These are phyloP conservation scores for Shargacucullia verbasci DNA, from an alignment of 2,888 invertebrate genomes.

Conservation along the genomic window DNA sequence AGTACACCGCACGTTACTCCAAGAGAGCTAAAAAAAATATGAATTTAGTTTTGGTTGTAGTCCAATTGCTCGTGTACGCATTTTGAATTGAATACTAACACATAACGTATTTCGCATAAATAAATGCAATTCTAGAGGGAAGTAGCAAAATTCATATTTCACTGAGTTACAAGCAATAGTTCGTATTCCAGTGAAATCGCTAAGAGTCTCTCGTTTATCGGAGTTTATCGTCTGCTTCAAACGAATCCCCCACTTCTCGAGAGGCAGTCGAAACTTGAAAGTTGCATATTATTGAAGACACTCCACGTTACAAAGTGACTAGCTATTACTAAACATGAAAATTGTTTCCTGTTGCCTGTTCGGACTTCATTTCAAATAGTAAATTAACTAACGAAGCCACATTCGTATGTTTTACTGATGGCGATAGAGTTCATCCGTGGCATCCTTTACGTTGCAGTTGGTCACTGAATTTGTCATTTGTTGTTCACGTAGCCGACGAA, in stretches of 20 bases:
- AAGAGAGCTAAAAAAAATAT: conserved; percentile 45
- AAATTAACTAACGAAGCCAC: conserved; percentile 44
- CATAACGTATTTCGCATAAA: too few species aligned
- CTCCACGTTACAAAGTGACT: conserved; percentile 24
- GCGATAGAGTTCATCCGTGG: conserved; percentile 38
- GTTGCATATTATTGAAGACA: conserved; percentile 15
- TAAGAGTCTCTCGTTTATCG: conserved; percentile 4
- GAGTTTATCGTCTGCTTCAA: conserved; percentile 32
- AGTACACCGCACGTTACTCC: conserved; percentile 52
- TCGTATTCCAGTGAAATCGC: conserved; percentile 5
- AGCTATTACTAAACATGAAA: conserved; percentile 19
- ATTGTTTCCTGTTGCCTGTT: conserved; percentile 30
- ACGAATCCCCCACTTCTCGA: conserved; percentile 17
- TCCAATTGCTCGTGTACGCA: conserved; percentile 45
- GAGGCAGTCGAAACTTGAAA: conserved; percentile 10
- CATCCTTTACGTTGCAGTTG: conserved; percentile 37
- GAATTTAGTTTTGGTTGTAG: conserved; percentile 51
- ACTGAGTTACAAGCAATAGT: conserved; percentile 14
- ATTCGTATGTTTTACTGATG: conserved; percentile 43
- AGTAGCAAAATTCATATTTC: conserved; percentile 4
- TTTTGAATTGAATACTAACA: conserved; percentile 10
- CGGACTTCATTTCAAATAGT: conserved; percentile 36
- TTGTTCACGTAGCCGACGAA: conserved; percentile 60
- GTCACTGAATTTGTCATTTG: conserved; percentile 51
- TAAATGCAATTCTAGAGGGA: neutral